These are phyloP conservation scores for Amblyornis subalaris DNA, from an alignment of 2,113 vertebrate genomes.

Conservation along the genomic window DNA sequence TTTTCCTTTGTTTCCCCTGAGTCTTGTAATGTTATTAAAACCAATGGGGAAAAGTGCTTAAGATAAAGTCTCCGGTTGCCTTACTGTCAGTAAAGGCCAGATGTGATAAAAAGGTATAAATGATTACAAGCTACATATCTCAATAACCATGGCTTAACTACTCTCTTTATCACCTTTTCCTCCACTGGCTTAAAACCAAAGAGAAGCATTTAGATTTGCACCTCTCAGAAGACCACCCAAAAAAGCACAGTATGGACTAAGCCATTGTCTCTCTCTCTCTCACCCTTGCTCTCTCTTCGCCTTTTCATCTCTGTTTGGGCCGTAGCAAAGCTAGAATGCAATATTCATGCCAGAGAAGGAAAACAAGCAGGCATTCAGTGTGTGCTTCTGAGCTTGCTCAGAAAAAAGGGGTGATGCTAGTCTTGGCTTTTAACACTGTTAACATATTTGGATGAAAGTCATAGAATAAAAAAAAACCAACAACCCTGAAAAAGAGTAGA, in stretches of 20 bases:
- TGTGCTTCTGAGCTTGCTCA: background rate
- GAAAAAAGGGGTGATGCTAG: background rate
- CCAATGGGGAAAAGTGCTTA: background rate
- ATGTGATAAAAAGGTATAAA: background rate
- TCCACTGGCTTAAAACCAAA: background rate
- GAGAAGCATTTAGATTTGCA: background rate
- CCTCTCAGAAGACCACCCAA: background rate
- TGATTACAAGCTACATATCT: background rate
- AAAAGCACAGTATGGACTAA: background rate
- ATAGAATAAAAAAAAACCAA: background rate
- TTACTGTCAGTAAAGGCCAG: background rate
- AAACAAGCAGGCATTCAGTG: background rate
- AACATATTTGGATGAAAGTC: background rate
- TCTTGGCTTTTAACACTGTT: background rate
- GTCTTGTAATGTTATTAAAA: background rate
- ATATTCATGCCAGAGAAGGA: background rate
- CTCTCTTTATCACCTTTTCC: background rate
- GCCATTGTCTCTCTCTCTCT: background rate
- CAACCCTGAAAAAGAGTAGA: background rate
- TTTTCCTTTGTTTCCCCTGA: background rate
- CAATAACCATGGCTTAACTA: background rate
- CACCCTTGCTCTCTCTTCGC: too few species aligned
- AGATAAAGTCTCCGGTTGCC: background rate
- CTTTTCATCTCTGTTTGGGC: background rate
- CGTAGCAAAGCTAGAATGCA: background rate